These are phyloP conservation scores for Drosophila micromelanica DNA, from an alignment of 1,140 invertebrate species.

Conservation along the genomic window DNA sequence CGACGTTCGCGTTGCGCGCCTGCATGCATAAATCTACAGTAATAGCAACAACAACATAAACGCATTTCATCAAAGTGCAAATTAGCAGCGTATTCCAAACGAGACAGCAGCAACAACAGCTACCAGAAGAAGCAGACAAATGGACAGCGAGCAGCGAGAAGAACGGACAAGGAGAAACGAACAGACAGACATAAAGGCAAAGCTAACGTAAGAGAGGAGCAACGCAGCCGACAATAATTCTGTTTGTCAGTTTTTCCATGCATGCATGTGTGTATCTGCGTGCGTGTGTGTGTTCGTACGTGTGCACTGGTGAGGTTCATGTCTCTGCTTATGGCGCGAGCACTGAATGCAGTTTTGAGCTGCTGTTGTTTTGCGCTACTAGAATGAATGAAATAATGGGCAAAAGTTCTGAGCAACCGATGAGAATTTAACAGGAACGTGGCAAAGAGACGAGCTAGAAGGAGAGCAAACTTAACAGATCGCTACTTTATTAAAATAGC, in stretches of 20 bases:
- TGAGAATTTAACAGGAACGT: slow-evolving; percentile 19
- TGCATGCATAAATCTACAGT: slow-evolving; percentile 80
- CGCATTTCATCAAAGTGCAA: slow-evolving; percentile 81
- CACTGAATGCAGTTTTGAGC: slow-evolving; percentile 41
- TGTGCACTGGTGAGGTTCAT: slow-evolving; percentile 50
- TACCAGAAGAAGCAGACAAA: slow-evolving; percentile 39
- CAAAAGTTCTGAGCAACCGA: background rate
- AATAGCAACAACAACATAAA: slow-evolving; percentile 58
- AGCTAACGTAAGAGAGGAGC: slow-evolving; percentile 12
- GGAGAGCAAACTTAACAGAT: background rate
- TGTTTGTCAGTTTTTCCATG: slow-evolving; percentile 40
- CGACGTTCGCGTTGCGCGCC: slow-evolving; percentile 38
- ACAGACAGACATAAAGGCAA: slow-evolving; percentile 4
- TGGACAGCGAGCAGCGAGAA: slow-evolving; percentile 7
- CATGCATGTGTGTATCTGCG: slow-evolving; percentile 11
- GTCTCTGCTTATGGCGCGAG: slow-evolving; percentile 45
- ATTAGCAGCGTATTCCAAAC: slow-evolving; percentile 76
- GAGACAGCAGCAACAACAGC: slow-evolving; percentile 34
- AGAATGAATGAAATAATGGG: slow-evolving; percentile 34
- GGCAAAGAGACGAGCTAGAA: background rate
- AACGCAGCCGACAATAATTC: slow-evolving; percentile 28
- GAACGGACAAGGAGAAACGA: slow-evolving; percentile 14
- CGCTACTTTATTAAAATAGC: too few relatives aligned
- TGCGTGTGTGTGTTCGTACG: slow-evolving; percentile 21
- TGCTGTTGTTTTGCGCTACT: slow-evolving; percentile 1